Conservation (phyloP, 2,113 vertebrate species). For the Boulengeromyrus knoepffleri region DNA sequence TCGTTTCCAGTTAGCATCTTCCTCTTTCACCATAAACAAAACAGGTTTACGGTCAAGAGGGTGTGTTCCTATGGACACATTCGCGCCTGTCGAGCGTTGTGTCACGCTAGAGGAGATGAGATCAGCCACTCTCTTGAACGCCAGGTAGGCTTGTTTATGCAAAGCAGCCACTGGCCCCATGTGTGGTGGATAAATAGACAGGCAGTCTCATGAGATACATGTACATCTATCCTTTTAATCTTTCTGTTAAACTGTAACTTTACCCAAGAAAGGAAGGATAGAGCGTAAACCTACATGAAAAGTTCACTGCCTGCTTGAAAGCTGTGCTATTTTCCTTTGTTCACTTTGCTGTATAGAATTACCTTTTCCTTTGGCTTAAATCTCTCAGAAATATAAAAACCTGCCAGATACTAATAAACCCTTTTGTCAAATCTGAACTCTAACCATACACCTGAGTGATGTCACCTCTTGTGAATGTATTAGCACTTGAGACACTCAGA, state of each 20-base stretch:
- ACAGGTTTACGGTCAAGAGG: neutral
- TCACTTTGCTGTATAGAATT: slow-evolving; percentile 42
- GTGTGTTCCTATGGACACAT: too few relatives aligned
- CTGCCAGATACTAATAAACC: slow-evolving; percentile 52
- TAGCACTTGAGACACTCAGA: slow-evolving; percentile 24
- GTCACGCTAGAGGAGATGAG: neutral
- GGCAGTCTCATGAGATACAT: slow-evolving; percentile 19
- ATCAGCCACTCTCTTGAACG: neutral
- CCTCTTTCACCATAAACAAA: neutral
- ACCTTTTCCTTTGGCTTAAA: slow-evolving; percentile 31
- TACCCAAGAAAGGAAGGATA: slow-evolving; percentile 38
- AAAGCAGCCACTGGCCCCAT: neutral
- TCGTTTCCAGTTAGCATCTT: neutral
- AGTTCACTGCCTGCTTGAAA: slow-evolving; percentile 50
- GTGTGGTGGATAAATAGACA: slow-evolving; percentile 6
- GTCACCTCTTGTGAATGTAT: slow-evolving; percentile 45
- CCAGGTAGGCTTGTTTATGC: neutral
- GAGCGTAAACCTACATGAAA: slow-evolving; percentile 37
- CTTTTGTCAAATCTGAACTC: slow-evolving; percentile 43
- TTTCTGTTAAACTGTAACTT: slow-evolving; percentile 43
- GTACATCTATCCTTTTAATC: slow-evolving; percentile 26
- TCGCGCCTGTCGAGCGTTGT: too few relatives aligned
- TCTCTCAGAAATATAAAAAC: slow-evolving; percentile 49
- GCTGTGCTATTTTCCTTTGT: slow-evolving; percentile 52
- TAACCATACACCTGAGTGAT: slow-evolving; percentile 48